Base-by-base conservation (phyloP, 2,113 vertebrate genomes). In the Monopterus albus region DNA sequence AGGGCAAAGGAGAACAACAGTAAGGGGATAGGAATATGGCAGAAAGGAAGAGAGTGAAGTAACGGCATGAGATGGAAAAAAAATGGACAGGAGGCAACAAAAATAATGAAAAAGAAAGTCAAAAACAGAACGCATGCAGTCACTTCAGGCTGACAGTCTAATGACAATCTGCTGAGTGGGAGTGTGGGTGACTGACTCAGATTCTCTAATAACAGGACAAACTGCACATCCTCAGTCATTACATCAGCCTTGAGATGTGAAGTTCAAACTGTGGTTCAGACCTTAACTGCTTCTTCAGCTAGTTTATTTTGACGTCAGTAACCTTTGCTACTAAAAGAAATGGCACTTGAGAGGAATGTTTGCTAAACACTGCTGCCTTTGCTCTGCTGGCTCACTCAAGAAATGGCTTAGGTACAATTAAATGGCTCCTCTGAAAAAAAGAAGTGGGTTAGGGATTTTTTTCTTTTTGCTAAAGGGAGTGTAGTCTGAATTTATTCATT, bases 201-300 rank as follows among this genome's bases (percentile, higher is more conserved):
- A 71, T 75, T 73, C 46, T 61, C 55, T 40, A 69, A 60, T 72
- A 70, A 55, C n/a, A 72, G 52, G 79, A 53, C 68, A 74, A 67
- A 71, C 46, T 51, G 46, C 62, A 36, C 38, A 36, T 56, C 36
- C 45, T 14, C 28, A 67, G 72, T 57, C 75, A 65, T 80, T 53
- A 46, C 67, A 67, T 74, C 60, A 63, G 61, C 18, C 50, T 23
- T 18, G 33, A 55, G 67, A 23, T 9, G 26, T 28, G 46, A 11
- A 38, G 38, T 28, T 25, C 40, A n/a, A 68, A 47, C 18, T 18
- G 10, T 1, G n/a, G 56, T 66, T 72, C 63, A 72, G 25, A 56
- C 35, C 36, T 43, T 14, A 25, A 46, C 23, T 3, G 4, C 14
- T 46, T 20, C 17, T 1, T 59, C 8, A 17, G 12, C 7, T 11